Base-by-base conservation (phyloP, 2,888 invertebrate species). In the Ypsolopha scabrella region DNA sequence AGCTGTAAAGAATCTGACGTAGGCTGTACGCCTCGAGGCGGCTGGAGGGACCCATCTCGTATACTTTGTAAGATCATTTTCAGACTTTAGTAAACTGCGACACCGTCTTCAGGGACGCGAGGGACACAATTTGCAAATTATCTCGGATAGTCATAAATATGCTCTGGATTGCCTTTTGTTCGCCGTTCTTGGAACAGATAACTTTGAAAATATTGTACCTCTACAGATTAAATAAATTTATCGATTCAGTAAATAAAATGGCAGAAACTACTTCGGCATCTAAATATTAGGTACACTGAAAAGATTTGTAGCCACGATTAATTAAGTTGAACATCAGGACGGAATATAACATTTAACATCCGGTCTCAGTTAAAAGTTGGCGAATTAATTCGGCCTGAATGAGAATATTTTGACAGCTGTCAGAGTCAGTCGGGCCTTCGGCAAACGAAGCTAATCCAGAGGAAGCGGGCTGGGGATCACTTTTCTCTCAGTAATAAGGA, bases 21-120 rank as follows among this genome's bases (percentile, higher is more conserved):
- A 51, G 51, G 45, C 73, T 79, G 47, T 24, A 13, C n/a, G 75
- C 72, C 79, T 71, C 58, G 64, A 61, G 80, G 81, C 80, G 72
- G 64, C 74, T 65, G 61, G 70, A 62, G 76, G 75, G 75, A 75
- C 60, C 65, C 55, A 67, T 67, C 62, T 58, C 67, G 63, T 74
- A 72, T 73, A 83, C 83, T 82, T 82, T 75, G 81, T 70, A 76
- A 83, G 85, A 86, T 85, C 86, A 85, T 87, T 87, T 78, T 79
- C 77, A 80, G 79, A 79, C 74, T 75, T 75, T 65, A 61, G 65
- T 58, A 65, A 72, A 74, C 72, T 69, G 63, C 55, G 63, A 62
- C 65, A 61, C 54, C 54, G 72, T 76, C 79, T 75, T 64, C 59
- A 55, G 79, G 79, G 79, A 71, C 49, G 14, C 48, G 14, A 9